These are phyloP conservation scores for Boloria euphrosyne DNA, from an alignment of 2,888 invertebrate species.

Conservation along the genomic window DNA sequence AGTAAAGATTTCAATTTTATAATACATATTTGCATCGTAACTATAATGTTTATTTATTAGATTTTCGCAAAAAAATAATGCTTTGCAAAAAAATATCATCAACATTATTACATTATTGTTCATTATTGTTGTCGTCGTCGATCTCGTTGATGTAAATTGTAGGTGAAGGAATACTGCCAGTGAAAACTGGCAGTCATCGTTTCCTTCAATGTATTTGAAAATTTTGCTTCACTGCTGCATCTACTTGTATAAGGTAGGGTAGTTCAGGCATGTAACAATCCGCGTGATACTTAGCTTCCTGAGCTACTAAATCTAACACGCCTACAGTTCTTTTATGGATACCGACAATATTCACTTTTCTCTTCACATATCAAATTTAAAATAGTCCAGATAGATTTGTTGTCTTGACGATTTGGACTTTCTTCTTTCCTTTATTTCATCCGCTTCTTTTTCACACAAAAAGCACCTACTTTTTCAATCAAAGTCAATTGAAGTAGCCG, in stretches of 20 bases:
- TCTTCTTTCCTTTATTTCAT: conserved; percentile 20
- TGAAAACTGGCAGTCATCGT: conserved; percentile 39
- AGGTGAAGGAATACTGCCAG: conserved; percentile 37
- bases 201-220: conserved; percentile 32
- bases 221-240: conserved; percentile 37
- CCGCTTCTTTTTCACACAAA: conserved; percentile 20
- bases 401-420: conserved; percentile 7
- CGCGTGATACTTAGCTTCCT: too few species aligned
- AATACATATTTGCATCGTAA: too few species aligned
- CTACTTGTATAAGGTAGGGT: conserved; percentile 17
- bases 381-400: conserved; percentile 18
- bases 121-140: too few species aligned
- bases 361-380: conserved; percentile 17
- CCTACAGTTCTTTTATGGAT: conserved; percentile 28
- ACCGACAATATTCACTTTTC: conserved; percentile 23
- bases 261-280: conserved; percentile 11
- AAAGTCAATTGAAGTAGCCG: conserved; percentile 19
- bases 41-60: too few species aligned
- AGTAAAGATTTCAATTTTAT: too few species aligned
- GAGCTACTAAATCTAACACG: too few species aligned
- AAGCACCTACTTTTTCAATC: conserved; percentile 15
- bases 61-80: too few species aligned
- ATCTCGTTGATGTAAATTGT: too few species aligned
- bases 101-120: too few species aligned
- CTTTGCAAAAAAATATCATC: too few species aligned